Conservation (phyloP, 2,888 invertebrate species). For the Acronicta leporina region DNA sequence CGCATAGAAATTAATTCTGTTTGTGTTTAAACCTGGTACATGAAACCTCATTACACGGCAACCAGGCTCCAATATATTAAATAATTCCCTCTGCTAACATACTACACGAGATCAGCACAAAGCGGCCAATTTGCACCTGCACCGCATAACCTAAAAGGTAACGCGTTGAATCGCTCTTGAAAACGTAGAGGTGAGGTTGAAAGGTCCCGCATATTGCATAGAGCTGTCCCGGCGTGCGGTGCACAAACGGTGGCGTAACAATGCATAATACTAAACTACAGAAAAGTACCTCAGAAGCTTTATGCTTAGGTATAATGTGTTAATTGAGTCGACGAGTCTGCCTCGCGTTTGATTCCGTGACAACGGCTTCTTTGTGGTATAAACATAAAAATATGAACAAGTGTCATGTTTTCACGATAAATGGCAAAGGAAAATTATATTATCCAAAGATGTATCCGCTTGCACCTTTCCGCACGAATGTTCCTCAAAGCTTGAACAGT, state of each 20-base stretch:
- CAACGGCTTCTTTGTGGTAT: no score
- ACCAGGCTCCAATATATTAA: neutral
- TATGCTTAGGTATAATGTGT: neutral
- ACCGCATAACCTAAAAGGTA: slow-evolving; percentile 1
- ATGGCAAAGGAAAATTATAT: no score
- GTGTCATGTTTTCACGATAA: no score
- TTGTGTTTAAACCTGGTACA: neutral
- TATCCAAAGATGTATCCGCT: neutral
- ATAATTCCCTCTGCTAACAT: neutral
- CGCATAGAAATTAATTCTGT: neutral
- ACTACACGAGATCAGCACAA: neutral
- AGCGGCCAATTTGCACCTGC: slow-evolving; percentile 10
- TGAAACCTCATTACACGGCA: neutral
- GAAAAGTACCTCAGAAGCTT: neutral
- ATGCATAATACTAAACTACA: neutral
- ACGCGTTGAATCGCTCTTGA: neutral
- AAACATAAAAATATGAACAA: no score
- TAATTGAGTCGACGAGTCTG: neutral
- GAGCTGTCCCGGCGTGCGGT: neutral
- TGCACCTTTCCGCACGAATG: neutral
- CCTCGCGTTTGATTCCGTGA: no score
- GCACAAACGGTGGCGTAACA: neutral
- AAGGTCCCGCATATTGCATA: neutral
- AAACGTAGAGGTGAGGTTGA: neutral
- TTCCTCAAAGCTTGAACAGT: neutral